Base-by-base conservation (phyloP, 1,140 invertebrate genomes). In the Trichonephila clavipes region DNA sequence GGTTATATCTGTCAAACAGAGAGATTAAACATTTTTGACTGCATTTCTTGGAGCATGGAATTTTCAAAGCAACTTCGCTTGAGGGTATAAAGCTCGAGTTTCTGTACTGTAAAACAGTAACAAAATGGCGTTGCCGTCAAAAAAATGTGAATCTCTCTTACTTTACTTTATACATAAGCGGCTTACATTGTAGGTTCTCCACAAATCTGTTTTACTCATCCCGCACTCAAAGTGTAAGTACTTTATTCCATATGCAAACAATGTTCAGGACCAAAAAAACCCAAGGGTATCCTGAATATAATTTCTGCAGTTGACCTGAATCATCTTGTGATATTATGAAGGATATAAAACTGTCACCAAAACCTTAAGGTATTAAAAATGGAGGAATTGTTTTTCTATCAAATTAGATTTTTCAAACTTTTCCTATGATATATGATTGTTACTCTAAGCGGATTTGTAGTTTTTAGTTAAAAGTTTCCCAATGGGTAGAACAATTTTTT, bases 21-120 rank as follows among this genome's bases (percentile, higher is more conserved):
- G 82, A 83, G 82, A 83, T 83, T 83, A 83, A 83, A 83, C 51
- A 83, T 83, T 83, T 83, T 8, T 83, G 82, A 83, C 82, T 83
- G 44, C 82, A 24, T 8, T 59, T 14, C 19, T 58, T 83, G 28
- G 72, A 18, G 72, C 66, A 28, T 77, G 72, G 69, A 5, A 34
- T 72, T 72, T 72, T 34, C 34, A 4, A 6, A 12, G 21, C 44
- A 59, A 28, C 12, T 58, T 0, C 21, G 82, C 51, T 14, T 51
- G 51, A 83, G 82, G 82, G 51, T 51, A 24, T n/a, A 58, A 59
- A 83, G 21, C 10, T 59, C 44, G 82, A 28, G 19, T 83, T 28
- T 59, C 19, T 44, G 14, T 34, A 1, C 14, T 19, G 34, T 34
- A 77, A 34, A 34, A 77, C 34, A 77, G 72, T 34, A 77, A 34